These are phyloP conservation scores for Carduelis carduelis DNA, from an alignment of 2,797 vertebrate genomes.

Conservation along the genomic window DNA sequence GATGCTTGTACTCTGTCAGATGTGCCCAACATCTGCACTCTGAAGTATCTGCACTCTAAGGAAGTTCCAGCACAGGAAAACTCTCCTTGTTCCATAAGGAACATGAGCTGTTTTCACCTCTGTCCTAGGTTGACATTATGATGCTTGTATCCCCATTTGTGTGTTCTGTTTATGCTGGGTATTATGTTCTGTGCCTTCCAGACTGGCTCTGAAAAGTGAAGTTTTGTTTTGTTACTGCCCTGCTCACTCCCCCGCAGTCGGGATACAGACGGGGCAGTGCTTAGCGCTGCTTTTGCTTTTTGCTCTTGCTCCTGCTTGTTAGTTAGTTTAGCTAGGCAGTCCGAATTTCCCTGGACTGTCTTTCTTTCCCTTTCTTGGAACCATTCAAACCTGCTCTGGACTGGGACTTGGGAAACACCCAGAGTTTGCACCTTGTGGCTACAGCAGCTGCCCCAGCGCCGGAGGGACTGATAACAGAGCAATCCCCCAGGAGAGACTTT, in stretches of 20 bases:
- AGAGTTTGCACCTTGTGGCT: too few relatives aligned
- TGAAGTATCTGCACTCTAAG: background rate
- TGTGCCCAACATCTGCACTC: background rate
- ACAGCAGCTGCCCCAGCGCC: too few relatives aligned
- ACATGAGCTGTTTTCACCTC: background rate
- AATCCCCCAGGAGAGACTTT: too few relatives aligned
- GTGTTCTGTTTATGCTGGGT: background rate
- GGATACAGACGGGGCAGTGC: background rate
- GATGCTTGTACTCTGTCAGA: background rate
- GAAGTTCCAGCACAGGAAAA: background rate
- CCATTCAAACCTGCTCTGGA: accelerated
- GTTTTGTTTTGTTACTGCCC: background rate
- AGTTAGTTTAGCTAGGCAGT: too few relatives aligned
- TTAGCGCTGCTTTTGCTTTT: background rate
- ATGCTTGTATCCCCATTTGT: background rate
- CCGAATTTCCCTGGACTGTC: too few relatives aligned
- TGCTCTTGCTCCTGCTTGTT: too few relatives aligned
- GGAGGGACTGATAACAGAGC: too few relatives aligned
- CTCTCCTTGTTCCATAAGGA: background rate
- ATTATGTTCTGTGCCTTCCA: background rate
- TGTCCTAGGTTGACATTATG: background rate
- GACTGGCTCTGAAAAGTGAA: background rate
- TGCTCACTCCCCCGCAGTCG: background rate
- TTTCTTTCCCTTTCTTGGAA: too few relatives aligned
- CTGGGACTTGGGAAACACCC: too few relatives aligned